Conservation (phyloP, 30 jellyfish, hydroid and myxozoan genomes). For the Sanderia malayensis region DNA sequence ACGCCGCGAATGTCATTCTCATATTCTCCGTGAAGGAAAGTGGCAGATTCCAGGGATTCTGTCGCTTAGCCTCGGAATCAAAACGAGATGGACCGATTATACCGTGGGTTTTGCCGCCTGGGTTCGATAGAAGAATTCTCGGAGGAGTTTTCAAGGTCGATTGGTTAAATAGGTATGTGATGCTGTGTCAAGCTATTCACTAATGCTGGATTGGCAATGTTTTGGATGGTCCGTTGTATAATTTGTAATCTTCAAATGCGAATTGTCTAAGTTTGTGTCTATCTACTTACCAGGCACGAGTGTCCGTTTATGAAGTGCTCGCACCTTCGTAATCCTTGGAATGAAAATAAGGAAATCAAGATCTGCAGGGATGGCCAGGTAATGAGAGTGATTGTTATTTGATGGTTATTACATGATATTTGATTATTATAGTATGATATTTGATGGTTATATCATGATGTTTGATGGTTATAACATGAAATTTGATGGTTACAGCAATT, state of each 20-base stretch:
- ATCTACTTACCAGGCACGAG: slow-evolving; percentile 63
- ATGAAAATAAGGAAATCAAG: slow-evolving; percentile 95
- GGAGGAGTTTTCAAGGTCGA: slow-evolving; percentile 94
- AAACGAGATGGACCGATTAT: slow-evolving; percentile 74
- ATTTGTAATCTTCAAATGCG: no score
- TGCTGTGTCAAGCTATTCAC: no score
- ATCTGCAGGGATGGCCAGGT: slow-evolving; percentile 99
- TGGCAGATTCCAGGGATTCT: slow-evolving; percentile 97
- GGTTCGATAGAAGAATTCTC: slow-evolving; percentile 90
- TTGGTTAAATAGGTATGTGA: slow-evolving; percentile 99
- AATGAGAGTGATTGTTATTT: no score
- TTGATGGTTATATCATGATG: no score
- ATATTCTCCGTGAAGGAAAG: slow-evolving; percentile 97
- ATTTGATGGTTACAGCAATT: no score
- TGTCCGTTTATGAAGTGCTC: slow-evolving; percentile 81
- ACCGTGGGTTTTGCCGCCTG: slow-evolving; percentile 99
- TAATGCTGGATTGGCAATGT: no score
- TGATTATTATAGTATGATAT: no score
- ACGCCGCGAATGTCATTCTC: slow-evolving; percentile 87
- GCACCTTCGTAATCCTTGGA: slow-evolving; percentile 98
- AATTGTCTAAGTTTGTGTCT: no score
- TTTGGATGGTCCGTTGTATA: no score
- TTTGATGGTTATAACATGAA: no score
- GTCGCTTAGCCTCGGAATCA: slow-evolving; percentile 90
- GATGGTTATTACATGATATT: no score